phyloP scores from a whole-genome alignment of 2,797 vertebrate species.

The Anguilla pacifica region DNA sequence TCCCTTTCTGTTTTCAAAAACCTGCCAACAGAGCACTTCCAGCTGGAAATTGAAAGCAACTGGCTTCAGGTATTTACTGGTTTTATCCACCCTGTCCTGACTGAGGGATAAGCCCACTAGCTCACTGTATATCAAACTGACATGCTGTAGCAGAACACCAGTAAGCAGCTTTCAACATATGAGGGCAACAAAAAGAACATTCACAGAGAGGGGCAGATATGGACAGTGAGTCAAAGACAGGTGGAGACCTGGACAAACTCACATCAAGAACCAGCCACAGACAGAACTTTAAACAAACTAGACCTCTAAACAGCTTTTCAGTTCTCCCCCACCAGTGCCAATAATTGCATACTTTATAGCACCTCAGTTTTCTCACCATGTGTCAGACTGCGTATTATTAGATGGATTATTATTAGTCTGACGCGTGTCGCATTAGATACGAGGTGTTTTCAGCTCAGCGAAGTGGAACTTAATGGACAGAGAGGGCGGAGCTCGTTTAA shows the following conservation, averaged over 20 bases:
- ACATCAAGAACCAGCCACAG: too few species aligned
- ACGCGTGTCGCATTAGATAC: neutral
- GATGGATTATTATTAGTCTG: too few species aligned
- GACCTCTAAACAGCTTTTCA: neutral
- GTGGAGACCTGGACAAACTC: neutral
- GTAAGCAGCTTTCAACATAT: neutral
- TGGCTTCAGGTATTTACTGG: neutral
- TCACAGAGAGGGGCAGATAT: neutral
- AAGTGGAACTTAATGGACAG: neutral
- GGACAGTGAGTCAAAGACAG: neutral
- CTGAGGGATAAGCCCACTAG: neutral
- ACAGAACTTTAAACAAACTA: neutral
- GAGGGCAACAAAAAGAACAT: neutral
- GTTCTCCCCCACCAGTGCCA: neutral
- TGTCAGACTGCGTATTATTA: neutral
- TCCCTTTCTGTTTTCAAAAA: neutral
- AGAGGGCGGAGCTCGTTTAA: neutral
- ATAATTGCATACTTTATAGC: neutral
- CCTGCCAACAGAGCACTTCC: neutral
- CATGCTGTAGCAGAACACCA: neutral
- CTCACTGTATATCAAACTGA: neutral
- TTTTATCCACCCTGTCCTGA: neutral
- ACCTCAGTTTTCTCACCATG: neutral
- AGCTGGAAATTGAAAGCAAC: neutral
- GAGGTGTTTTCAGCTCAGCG: neutral